A percentile compares a stretch with the other conserved stretches of the same genome.
Conservation (phyloP, 1,140 invertebrate species). For the Drosophila mayri region DNA sequence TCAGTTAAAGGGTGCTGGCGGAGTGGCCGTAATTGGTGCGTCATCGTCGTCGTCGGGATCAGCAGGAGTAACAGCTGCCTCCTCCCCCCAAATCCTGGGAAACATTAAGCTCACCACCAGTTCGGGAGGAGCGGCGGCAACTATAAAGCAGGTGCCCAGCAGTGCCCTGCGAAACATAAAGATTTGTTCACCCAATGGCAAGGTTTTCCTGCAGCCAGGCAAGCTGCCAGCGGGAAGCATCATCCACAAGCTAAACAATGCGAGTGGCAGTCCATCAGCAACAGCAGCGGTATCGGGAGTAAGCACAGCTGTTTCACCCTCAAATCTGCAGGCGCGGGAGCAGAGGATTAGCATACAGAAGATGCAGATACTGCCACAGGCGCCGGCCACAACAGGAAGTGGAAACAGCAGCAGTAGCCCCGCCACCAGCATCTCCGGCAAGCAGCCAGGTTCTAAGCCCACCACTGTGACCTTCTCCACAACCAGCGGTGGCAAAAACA, state of each 20-base stretch:
- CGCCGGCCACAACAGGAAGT: neutral
- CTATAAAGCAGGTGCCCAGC: constrained; percentile 72
- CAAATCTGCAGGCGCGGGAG: constrained; percentile 26
- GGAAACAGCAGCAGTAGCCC: constrained; percentile 5
- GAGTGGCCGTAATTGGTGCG: neutral
- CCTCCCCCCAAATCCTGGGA: constrained; percentile 67
- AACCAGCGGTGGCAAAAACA: constrained; percentile 67
- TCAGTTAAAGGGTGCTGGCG: constrained; percentile 17
- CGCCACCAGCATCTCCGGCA: constrained; percentile 17
- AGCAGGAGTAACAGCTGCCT: neutral
- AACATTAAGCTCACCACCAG: constrained; percentile 74
- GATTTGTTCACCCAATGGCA: constrained; percentile 81
- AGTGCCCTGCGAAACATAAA: constrained; percentile 73
- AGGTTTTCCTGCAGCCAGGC: constrained; percentile 75
- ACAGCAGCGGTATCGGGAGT: neutral
- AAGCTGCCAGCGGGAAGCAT: constrained; percentile 62
- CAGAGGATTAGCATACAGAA: constrained; percentile 78
- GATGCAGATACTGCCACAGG: constrained; percentile 68
- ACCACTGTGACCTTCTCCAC: constrained; percentile 64
- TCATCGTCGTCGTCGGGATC: neutral
- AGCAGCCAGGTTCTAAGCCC: constrained; percentile 37
- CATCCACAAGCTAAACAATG: constrained; percentile 66
- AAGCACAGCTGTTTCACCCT: constrained; percentile 29
- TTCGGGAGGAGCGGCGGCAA: constrained; percentile 25
- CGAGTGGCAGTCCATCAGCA: constrained; percentile 14